These are phyloP conservation scores for Drosophila malerkotliana DNA, from an alignment of 1,140 invertebrate species.

Conservation along the genomic window DNA sequence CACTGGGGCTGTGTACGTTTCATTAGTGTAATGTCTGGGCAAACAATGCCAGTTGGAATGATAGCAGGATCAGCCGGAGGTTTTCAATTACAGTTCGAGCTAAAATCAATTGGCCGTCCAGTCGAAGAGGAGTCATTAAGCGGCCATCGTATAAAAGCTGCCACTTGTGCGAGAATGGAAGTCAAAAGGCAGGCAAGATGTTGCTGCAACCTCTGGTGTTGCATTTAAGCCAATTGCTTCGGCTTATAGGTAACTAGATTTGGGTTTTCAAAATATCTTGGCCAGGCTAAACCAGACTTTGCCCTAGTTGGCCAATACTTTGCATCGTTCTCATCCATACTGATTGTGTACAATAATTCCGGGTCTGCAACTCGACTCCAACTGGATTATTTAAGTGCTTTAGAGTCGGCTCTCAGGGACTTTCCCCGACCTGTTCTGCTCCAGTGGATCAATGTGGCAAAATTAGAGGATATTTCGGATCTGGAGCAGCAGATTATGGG, in stretches of 20 bases:
- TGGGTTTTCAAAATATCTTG: not conserved
- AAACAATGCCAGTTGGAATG: slow-evolving; percentile 52
- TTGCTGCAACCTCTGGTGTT: slow-evolving; percentile 35
- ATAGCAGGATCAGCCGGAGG: slow-evolving; percentile 22
- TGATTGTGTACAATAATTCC: slow-evolving; percentile 64
- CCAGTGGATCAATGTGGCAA: slow-evolving; percentile 71
- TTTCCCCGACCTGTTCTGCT: slow-evolving; percentile 40
- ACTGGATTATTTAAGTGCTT: slow-evolving; percentile 51
- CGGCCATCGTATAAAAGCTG: slow-evolving; percentile 44
- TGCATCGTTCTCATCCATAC: slow-evolving; percentile 51
- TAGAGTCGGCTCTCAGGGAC: slow-evolving; percentile 47
- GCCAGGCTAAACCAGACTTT: not conserved
- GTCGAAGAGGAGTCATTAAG: slow-evolving; percentile 45
- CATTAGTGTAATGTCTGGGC: slow-evolving; percentile 69
- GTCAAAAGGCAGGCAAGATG: slow-evolving; percentile 42
- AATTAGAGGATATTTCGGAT: slow-evolving; percentile 22
- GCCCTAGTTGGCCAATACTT: slow-evolving; percentile 38
- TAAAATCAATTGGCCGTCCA: slow-evolving; percentile 67
- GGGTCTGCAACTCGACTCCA: slow-evolving; percentile 34
- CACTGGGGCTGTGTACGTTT: slow-evolving; percentile 58
- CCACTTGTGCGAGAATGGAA: not conserved
- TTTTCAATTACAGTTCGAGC: slow-evolving; percentile 52
- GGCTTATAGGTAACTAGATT: slow-evolving; percentile 52
- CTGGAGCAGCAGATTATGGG: slow-evolving; percentile 47
- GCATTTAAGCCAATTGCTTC: slow-evolving; percentile 51